Evolutionary conservation across 1,140 invertebrate species (phyloP).

Genomic region (Procambarus clarkii): DNA sequence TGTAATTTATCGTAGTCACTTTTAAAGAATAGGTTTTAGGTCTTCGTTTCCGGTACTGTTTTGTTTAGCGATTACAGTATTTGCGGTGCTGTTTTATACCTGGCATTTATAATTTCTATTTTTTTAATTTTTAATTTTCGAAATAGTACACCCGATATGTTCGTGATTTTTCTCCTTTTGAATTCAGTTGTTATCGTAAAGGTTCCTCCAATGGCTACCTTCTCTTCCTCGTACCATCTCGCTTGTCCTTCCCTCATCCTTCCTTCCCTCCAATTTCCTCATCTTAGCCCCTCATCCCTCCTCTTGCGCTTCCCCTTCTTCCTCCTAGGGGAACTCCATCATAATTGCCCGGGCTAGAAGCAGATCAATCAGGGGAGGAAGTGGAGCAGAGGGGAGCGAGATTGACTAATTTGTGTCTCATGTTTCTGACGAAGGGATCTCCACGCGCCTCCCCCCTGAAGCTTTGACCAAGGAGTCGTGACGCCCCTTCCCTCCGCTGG

Average conservation of each 20-base stretch:
- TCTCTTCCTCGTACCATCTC: background rate
- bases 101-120: background rate
- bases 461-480: background rate
- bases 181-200: too few species aligned
- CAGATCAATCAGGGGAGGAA: conserved; percentile 68
- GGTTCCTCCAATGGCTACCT: background rate
- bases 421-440: conserved; percentile 51
- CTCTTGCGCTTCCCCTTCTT: background rate
- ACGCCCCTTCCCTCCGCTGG: background rate
- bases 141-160: too few species aligned
- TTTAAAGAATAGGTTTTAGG: too few species aligned
- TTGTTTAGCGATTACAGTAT: too few species aligned
- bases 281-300: background rate
- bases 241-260: background rate
- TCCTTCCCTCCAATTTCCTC: background rate
- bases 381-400: conserved; percentile 66
- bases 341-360: conserved; percentile 63
- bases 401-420: conserved; percentile 69
- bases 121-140: background rate
- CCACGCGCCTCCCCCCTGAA: background rate
- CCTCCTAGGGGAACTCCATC: conserved; percentile 38
- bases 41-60: too few species aligned
- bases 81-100: too few species aligned
- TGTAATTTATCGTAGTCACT: too few species aligned
- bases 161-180: too few species aligned